Evolutionary conservation across 1,140 invertebrate species (phyloP), one percentile per base, ranked within the genome.

Genomic region (Diprion similis): DNA sequence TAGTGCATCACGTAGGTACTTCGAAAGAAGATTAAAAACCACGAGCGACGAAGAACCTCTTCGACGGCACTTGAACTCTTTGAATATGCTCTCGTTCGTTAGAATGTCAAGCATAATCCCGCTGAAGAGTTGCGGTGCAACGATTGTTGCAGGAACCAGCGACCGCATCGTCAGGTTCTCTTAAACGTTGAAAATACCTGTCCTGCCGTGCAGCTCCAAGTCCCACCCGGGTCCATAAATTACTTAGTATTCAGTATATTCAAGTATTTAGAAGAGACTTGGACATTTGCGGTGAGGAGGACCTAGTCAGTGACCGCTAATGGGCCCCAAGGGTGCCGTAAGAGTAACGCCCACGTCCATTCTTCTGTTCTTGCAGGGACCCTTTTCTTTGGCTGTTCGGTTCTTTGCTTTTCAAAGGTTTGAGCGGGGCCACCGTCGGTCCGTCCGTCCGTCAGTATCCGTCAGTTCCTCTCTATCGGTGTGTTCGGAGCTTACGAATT

Each of bases 281-380:
- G 65, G 66, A 79, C 66, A 72, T 70, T 78, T 78, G 80, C 68
- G 78, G 77, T 78, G 65, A 76, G 48, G 72, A 79, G 71, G 68
- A 75, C 73, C 9, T 68, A 75, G 71, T 72, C 51, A 51, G 46
- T 66, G 78, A 81, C 78, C 79, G 77, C 75, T 78, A 81, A 81
- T 81, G 76, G 76, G 74, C 73, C 78, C 78, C 73, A 45, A 46
- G 75, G 75, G 69, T 19, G 46, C 46, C n/a, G 80, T 75, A 81
- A 81, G 78, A 73, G 74, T 75, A 81, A 79, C 78, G 75, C 77
- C 79, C 78, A 78, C 66, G 75, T 78, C 80, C 80, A 73, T 81
- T 59, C 51, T 59, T 59, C 51, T 59, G 11, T 59, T 59, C 51
- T 59, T 15, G 11, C 51, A 17, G n/a, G n/a, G 51, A 59, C n/a